Percentiles rank a stretch among this genome's conserved stretches.
Evolutionary conservation across 53 echinoderm and acorn worm species (phyloP).

Genomic region (Paracentrotus lividus): DNA sequence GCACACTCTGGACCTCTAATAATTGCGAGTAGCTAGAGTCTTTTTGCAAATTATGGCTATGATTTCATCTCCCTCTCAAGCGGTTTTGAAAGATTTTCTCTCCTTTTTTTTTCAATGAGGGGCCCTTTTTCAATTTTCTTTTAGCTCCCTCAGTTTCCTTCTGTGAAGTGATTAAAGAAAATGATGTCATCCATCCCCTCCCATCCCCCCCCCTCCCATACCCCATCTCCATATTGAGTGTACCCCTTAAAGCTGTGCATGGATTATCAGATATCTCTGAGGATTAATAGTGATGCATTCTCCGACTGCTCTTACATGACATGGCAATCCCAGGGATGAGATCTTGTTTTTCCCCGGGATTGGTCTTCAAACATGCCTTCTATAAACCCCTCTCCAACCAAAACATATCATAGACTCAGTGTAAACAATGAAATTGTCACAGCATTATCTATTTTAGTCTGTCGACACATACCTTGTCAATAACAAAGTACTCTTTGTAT

Average conservation of each 20-base stretch:
- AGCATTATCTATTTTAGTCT: neutral
- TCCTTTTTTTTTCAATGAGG: too few species aligned
- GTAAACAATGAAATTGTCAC: neutral
- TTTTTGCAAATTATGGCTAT: too few species aligned
- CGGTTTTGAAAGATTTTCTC: too few species aligned
- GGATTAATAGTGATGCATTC: conserved; percentile 48
- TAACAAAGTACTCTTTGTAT: too few species aligned
- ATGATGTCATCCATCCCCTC: neutral
- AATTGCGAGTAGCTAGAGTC: too few species aligned
- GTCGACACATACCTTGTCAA: too few species aligned
- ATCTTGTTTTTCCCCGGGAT: conserved; percentile 27
- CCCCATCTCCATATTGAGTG: neutral
- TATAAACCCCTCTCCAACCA: neutral
- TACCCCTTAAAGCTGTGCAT: neutral
- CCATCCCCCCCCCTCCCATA: neutral
- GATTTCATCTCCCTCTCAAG: too few species aligned
- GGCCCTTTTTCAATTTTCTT: too few species aligned
- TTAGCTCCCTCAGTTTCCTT: neutral
- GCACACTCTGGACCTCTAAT: too few species aligned
- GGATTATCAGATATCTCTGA: neutral
- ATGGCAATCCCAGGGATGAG: neutral
- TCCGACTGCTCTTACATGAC: neutral
- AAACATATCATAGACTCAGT: too few species aligned
- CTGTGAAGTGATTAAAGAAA: neutral
- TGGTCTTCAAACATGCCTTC: neutral